Conservation (phyloP, 2,797 vertebrate species). For the Lithobates pipiens region DNA sequence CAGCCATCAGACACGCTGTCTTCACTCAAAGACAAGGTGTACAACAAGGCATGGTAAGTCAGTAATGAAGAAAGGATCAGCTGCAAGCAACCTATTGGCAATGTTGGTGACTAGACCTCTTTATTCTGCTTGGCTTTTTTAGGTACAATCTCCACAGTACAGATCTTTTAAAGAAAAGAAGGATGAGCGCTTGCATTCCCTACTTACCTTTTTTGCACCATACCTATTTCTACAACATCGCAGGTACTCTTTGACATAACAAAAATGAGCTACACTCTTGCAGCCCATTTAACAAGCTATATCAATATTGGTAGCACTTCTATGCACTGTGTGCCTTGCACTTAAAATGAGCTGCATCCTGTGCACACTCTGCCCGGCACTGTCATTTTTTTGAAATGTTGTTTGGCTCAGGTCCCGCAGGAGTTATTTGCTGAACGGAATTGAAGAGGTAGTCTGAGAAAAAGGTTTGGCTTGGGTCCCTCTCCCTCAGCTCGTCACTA, state of each 20-base stretch:
- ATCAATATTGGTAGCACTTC: slow-evolving; percentile 55
- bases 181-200: not conserved
- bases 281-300: slow-evolving; percentile 3
- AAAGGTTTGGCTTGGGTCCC: slow-evolving; percentile 51
- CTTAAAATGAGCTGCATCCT: slow-evolving; percentile 42
- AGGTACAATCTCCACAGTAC: not conserved
- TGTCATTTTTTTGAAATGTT: slow-evolving; percentile 52
- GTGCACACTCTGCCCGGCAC: slow-evolving; percentile 44
- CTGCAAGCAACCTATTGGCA: no score
- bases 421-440: slow-evolving; percentile 51
- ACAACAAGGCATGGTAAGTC: not conserved
- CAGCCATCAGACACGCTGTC: no score
- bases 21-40: no score
- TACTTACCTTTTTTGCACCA: not conserved
- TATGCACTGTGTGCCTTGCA: slow-evolving; percentile 38
- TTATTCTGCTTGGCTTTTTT: no score
- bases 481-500: slow-evolving; percentile 58
- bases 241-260: not conserved
- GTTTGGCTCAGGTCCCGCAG: slow-evolving; percentile 42
- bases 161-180: not conserved
- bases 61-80: not conserved
- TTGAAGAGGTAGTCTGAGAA: slow-evolving; percentile 60
- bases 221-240: not conserved
- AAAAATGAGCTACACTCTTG: not conserved
- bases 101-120: no score